Evolutionary conservation across 2,113 vertebrate species (phyloP).

Genomic region (Morphnarchus princeps): DNA sequence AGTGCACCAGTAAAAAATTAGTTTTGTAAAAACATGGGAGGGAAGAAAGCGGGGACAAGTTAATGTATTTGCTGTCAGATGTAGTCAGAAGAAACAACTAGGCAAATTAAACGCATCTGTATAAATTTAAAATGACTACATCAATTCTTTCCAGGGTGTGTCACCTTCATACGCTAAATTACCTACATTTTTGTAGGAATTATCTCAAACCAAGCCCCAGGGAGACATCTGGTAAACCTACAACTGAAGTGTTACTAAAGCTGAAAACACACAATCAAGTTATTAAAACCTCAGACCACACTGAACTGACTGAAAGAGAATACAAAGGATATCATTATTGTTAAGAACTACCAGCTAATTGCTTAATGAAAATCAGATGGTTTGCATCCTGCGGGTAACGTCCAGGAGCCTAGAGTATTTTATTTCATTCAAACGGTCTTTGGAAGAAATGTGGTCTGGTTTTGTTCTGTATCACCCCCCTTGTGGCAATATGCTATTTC

Average conservation of each 20-base stretch:
- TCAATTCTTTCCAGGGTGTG: not conserved
- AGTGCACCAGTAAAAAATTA: not conserved
- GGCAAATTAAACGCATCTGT: not conserved
- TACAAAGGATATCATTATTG: conserved; percentile 7
- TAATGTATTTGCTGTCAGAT: not conserved
- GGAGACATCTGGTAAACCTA: not conserved
- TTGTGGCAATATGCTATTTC: not conserved
- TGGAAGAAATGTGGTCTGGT: not conserved
- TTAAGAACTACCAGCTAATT: not conserved
- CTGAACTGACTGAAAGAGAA: conserved; percentile 36
- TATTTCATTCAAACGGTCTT: not conserved
- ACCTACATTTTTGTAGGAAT: not conserved
- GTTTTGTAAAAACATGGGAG: not conserved
- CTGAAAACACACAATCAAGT: conserved; percentile 19
- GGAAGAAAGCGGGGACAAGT: not conserved
- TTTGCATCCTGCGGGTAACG: not conserved
- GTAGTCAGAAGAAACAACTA: not conserved
- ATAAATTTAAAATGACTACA: not conserved
- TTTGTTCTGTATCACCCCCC: not conserved
- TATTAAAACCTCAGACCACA: conserved; percentile 42
- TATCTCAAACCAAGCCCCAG: conserved; percentile 13
- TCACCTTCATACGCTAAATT: conserved; percentile 20
- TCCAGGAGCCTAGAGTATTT: not conserved
- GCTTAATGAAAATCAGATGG: conserved; percentile 19
- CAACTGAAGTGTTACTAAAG: not conserved